These are phyloP conservation scores for Cottus gobio DNA, from an alignment of 2,113 vertebrate species.

Conservation along the genomic window DNA sequence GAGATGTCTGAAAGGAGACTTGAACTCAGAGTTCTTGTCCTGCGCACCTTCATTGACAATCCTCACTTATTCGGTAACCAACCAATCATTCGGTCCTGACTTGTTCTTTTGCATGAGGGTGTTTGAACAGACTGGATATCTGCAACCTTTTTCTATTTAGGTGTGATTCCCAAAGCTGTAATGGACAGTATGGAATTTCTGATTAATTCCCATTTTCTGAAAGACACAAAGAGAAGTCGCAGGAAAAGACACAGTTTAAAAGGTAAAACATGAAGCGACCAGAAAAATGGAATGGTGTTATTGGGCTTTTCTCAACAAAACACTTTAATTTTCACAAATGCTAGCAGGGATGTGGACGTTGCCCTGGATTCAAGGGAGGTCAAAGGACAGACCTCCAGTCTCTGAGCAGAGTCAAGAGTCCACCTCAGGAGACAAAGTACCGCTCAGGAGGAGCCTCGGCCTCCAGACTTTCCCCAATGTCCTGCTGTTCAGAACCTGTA, in stretches of 20 bases:
- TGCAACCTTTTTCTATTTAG: conserved; percentile 68
- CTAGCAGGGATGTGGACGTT: conserved; percentile 74
- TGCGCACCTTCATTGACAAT: conserved; percentile 87
- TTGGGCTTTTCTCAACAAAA: background rate
- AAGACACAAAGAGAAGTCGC: conserved; percentile 77
- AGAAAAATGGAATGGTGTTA: background rate
- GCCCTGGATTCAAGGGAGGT: conserved; percentile 63
- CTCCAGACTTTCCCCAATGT: conserved; percentile 86
- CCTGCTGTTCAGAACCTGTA: conserved; percentile 83
- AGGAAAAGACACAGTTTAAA: conserved; percentile 84
- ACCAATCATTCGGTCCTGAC: background rate
- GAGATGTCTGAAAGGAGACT: conserved; percentile 88
- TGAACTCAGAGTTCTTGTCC: conserved; percentile 86
- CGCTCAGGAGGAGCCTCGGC: conserved; percentile 85
- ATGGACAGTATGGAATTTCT: conserved; percentile 87
- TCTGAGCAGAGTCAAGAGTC: conserved; percentile 53
- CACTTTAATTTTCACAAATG: background rate
- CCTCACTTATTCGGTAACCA: conserved; percentile 86
- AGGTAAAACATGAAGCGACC: conserved; percentile 72
- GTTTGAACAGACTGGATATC: background rate
- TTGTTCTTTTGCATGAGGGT: fast-evolving
- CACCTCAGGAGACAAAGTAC: conserved; percentile 83
- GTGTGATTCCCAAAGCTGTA: conserved; percentile 87
- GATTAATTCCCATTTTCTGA: conserved; percentile 71
- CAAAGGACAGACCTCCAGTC: conserved; percentile 16